Base-by-base conservation (phyloP, 1,140 invertebrate species). In the Planococcus citri region DNA sequence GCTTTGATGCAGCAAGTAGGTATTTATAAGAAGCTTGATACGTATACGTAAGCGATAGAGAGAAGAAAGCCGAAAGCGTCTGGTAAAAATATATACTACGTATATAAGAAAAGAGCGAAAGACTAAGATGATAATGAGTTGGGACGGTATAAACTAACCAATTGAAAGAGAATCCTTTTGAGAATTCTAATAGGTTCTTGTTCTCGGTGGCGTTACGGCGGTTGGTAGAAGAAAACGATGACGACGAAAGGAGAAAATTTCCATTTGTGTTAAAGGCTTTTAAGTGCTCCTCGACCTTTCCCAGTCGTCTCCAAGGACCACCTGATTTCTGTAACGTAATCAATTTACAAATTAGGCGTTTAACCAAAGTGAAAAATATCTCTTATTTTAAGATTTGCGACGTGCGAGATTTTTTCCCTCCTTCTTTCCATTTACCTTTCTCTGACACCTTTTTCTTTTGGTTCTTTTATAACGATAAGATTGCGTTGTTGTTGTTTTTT, bases 91-190 rank as follows among this genome's bases (percentile, higher is more conserved):
- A 41, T 41, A 41, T 10, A 41, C 9, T 10, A 41, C 9, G n/a
- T 10, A 41, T 10, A 41, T 41, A 41, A 41, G 37, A 41, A 41
- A 22, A 58, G 51, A 58, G 17, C 3, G 17, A n/a, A 58, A 17
- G 51, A 8, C 10, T 64, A 64, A 64, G 60, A 64, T 64, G 60
- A 64, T 64, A 64, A 64, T 64, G 60, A 64, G 60, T 25, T 64
- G 60, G 60, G 60, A 27, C 60, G 22, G 20, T 25, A 64, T 64
- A 64, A 64, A 25, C 41, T 51, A 51, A 27, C 60, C 60, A 64
- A 64, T 64, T 64, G 60, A 64, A 64, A 64, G 60, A 12, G 60
- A 64, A 64, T 64, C 60, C 60, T 64, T 64, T 64, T 64, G 60
- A 64, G 60, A 64, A 24, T 64, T 24, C 60, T 24, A 64, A 64